These are phyloP conservation scores for Gymnobelideus leadbeateri DNA, from an alignment of 2,113 vertebrate genomes.

Conservation along the genomic window DNA sequence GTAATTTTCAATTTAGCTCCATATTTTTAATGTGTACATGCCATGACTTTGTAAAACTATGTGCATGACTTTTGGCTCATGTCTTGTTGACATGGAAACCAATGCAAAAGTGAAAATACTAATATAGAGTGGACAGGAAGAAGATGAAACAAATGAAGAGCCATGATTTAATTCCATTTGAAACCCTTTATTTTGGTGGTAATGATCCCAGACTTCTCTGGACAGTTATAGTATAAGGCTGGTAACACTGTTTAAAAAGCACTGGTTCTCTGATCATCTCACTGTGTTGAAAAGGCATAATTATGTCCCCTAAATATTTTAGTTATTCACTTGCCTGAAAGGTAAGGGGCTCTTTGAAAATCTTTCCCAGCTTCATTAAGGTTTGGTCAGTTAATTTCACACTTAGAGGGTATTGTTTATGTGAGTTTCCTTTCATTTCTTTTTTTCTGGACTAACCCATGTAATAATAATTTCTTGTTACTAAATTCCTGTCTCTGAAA, in stretches of 20 bases:
- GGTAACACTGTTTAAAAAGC: background rate
- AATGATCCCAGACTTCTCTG: background rate
- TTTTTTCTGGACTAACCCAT: background rate
- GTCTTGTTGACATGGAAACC: background rate
- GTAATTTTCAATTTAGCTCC: background rate
- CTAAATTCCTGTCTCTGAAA: background rate
- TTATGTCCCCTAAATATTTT: background rate
- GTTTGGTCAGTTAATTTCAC: background rate
- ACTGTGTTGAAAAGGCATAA: background rate
- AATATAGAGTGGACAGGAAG: background rate
- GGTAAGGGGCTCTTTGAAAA: background rate
- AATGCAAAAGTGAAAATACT: background rate
- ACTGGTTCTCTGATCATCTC: rapidly evolving
- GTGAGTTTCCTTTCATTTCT: background rate
- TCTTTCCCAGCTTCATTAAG: background rate
- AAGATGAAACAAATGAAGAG: background rate
- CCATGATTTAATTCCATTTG: background rate
- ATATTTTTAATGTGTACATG: background rate
- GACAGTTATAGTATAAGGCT: background rate
- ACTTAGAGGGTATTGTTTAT: background rate
- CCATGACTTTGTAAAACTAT: background rate
- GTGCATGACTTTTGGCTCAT: background rate
- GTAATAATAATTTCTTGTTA: background rate
- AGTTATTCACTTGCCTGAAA: background rate
- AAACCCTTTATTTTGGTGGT: background rate